phyloP scores from a whole-genome alignment of 92 coral and sea anemone species.

The Chrysogorgia sp. region DNA sequence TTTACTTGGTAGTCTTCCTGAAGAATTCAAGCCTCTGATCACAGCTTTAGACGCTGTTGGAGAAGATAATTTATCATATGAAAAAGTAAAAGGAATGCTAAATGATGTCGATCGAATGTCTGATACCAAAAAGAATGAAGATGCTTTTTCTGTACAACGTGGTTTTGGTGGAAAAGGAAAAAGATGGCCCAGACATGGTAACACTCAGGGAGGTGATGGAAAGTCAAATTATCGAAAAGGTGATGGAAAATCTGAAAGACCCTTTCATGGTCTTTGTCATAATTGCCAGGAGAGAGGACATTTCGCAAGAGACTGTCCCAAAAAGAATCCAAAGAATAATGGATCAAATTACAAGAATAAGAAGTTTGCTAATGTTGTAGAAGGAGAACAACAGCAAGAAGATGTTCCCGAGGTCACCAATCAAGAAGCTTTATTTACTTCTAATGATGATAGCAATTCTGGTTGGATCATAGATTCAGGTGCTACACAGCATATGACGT shows the following conservation, averaged over 20 bases:
- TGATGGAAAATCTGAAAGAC: constrained; percentile 7
- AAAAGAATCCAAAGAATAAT: constrained; percentile 19
- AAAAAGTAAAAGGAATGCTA: constrained; percentile 44
- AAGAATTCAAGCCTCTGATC: constrained; percentile 5
- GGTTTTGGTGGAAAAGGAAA: constrained; percentile 2
- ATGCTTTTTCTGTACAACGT: constrained; percentile 16
- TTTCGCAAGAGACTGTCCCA: constrained; percentile 49
- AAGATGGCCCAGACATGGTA: neutral
- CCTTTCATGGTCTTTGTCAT: constrained; percentile 32
- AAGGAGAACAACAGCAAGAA: neutral
- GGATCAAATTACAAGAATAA: neutral
- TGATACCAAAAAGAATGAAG: constrained; percentile 27
- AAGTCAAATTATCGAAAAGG: neutral
- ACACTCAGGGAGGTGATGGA: neutral
- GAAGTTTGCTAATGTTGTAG: constrained; percentile 2
- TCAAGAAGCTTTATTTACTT: constrained; percentile 7
- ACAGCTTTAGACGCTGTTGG: constrained; percentile 24
- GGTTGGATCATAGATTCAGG: constrained; percentile 44
- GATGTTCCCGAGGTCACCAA: neutral
- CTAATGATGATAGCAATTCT: neutral
- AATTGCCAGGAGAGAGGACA: constrained; percentile 44
- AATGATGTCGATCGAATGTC: constrained; percentile 49
- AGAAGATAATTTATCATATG: too few species aligned
- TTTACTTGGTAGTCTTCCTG: constrained; percentile 11
- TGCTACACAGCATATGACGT: constrained; percentile 47